A percentile compares a stretch with the other conserved stretches of the same genome.
These are phyloP conservation scores for Cephus sareptanus DNA, from an alignment of 2,888 invertebrate species.

Conservation along the genomic window DNA sequence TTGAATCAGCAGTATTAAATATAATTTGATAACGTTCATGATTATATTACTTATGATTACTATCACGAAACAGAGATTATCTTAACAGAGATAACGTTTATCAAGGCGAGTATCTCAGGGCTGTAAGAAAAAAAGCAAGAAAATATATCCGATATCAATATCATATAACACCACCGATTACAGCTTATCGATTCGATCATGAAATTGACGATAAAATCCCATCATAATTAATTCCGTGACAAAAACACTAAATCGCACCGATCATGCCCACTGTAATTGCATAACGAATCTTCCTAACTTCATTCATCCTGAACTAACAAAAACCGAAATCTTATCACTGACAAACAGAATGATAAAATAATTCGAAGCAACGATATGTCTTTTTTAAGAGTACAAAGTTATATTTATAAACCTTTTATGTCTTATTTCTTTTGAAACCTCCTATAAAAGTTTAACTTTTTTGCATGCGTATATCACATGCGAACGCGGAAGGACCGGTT, in stretches of 20 bases:
- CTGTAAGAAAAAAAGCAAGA: background rate
- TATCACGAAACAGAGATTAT: too few relatives aligned
- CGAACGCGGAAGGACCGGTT: background rate
- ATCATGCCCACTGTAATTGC: background rate
- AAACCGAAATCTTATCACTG: background rate
- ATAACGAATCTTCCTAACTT: background rate
- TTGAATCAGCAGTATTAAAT: background rate
- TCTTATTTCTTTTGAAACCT: background rate
- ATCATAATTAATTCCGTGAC: background rate
- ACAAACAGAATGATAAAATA: background rate
- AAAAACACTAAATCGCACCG: background rate
- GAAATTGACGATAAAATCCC: background rate
- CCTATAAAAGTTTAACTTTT: background rate
- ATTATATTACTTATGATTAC: background rate
- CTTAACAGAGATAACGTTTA: too few relatives aligned
- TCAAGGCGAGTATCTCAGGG: background rate
- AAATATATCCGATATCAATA: background rate
- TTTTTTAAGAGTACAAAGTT: background rate
- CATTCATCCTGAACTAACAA: background rate
- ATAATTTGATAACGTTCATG: background rate
- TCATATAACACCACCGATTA: background rate
- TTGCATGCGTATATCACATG: background rate
- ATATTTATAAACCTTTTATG: background rate
- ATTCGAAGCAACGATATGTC: background rate
- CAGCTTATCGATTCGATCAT: background rate